phyloP scores from a whole-genome alignment of 30 jellyfish, hydroid and myxozoan genomes.

The Aurelia sp. region DNA sequence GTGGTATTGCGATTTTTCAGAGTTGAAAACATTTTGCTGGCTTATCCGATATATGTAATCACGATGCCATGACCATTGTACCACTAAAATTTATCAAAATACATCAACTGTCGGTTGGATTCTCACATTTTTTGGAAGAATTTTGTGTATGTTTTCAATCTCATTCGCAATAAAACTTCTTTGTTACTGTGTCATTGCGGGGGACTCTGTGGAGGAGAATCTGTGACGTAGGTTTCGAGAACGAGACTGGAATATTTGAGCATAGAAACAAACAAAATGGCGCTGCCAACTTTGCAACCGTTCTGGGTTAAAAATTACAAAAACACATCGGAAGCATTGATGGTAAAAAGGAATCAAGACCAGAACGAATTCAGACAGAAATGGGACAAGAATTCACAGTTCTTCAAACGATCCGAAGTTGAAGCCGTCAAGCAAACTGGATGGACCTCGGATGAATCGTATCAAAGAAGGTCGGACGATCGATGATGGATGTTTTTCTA shows the following conservation, averaged over 20 bases:
- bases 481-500: no score
- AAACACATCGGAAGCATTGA: constrained; percentile 64
- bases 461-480: constrained; percentile 50
- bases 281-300: constrained; percentile 91
- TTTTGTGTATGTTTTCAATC: no score
- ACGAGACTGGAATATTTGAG: constrained; percentile 37
- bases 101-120: no score
- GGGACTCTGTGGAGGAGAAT: no score
- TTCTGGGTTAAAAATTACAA: constrained; percentile 71
- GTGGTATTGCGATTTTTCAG: no score
- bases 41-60: no score
- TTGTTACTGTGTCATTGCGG: no score
- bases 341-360: constrained; percentile 71
- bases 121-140: no score
- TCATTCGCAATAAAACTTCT: no score
- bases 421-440: constrained; percentile 60
- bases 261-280: constrained; percentile 69
- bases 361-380: constrained; percentile 71
- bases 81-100: no score
- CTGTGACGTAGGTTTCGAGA: not conserved
- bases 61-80: no score
- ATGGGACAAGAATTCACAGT: constrained; percentile 74
- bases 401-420: constrained; percentile 58
- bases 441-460: constrained; percentile 75
- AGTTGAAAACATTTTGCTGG: no score